Conservation (phyloP, 1,140 invertebrate species). For the Tetragonula clypearis region DNA sequence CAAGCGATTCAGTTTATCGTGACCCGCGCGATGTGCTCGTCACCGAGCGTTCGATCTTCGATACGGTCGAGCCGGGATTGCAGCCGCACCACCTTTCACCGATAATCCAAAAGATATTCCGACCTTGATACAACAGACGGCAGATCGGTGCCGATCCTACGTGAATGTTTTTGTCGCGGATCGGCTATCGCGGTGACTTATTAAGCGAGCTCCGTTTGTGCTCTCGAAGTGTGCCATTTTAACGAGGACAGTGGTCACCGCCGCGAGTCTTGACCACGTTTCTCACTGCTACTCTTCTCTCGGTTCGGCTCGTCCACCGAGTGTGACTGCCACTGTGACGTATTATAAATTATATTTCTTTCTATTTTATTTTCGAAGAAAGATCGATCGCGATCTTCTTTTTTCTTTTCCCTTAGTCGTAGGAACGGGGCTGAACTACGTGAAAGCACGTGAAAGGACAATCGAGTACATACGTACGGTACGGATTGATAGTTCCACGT, state of each 20-base stretch:
- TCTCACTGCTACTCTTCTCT: neutral
- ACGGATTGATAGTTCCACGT: constrained; percentile 10
- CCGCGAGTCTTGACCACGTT: neutral
- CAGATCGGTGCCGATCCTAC: neutral
- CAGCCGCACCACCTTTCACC: neutral
- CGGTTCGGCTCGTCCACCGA: neutral
- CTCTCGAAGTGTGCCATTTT: neutral
- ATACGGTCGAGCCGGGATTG: neutral
- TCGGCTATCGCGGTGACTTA: neutral
- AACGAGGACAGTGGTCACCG: constrained; percentile 19
- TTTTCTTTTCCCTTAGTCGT: no score
- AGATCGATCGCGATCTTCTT: neutral
- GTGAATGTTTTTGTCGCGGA: neutral
- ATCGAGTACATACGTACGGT: neutral
- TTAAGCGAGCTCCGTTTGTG: neutral
- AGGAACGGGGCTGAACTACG: neutral
- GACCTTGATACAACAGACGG: neutral
- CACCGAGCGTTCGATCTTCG: neutral
- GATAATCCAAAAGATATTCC: constrained; percentile 5
- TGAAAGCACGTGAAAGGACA: constrained; percentile 23
- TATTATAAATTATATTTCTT: neutral
- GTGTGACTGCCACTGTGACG: neutral
- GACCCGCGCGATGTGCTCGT: constrained; percentile 36
- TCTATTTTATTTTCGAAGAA: neutral
- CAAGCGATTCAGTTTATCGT: constrained; percentile 61